A percentile compares a stretch with the other conserved stretches of the same genome.
phyloP scores from a whole-genome alignment of 2,888 invertebrate genomes.

The Mythimna impura region DNA sequence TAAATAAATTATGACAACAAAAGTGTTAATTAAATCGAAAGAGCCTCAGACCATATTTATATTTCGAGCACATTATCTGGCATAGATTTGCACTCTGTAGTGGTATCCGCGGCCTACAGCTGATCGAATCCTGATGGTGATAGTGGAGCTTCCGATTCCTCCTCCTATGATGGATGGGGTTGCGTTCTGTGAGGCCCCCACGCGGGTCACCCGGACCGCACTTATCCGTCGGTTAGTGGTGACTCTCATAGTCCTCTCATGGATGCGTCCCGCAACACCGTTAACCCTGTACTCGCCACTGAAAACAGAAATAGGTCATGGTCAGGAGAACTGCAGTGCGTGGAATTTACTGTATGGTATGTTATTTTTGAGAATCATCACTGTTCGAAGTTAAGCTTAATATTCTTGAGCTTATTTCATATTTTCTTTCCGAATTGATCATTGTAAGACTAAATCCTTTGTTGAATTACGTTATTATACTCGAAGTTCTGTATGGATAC shows the following conservation, averaged over 20 bases:
- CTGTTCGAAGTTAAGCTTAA: no score
- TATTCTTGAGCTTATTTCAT: no score
- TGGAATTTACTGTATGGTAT: neutral
- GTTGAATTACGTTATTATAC: no score
- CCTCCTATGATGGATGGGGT: slow-evolving; percentile 3
- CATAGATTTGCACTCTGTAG: neutral
- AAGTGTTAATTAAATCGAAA: neutral
- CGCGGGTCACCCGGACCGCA: slow-evolving; percentile 3
- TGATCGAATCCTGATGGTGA: slow-evolving; percentile 14
- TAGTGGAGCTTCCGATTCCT: neutral
- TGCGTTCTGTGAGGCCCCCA: neutral
- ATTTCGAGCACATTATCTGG: neutral
- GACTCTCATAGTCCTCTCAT: neutral
- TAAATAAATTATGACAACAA: no score
- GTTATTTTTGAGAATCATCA: no score
- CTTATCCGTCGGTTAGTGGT: neutral
- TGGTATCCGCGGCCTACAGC: neutral
- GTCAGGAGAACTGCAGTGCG: neutral
- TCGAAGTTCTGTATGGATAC: neutral
- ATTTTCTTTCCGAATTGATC: neutral
- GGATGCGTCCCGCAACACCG: neutral
- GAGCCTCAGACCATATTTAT: neutral
- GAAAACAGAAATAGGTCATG: neutral
- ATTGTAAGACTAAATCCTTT: neutral
- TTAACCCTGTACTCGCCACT: neutral